Evolutionary conservation across 2,797 vertebrate genomes (phyloP), one percentile per base, ranked within the genome.

Genomic region (Gadopsis marmoratus): DNA sequence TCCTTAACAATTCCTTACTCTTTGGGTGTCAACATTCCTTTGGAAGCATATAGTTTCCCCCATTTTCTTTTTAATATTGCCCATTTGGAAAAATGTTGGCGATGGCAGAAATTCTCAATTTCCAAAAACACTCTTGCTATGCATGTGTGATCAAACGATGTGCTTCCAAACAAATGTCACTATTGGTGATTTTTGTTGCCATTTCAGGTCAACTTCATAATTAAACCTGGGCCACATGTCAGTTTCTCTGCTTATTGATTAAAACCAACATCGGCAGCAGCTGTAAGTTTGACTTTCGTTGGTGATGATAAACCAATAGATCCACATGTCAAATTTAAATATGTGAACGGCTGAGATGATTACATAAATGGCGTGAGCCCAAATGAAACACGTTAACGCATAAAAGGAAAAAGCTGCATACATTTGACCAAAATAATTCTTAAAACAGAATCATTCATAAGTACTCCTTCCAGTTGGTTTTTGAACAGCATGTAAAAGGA

Each of bases 11-110:
- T 88, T 94, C 83, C 92, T 96, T 94, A 95, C 94, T 97, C 95
- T 97, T 96, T 95, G 93, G 96, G 95, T 94, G 93, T 96, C 92
- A 93, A 97, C 95, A 94, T 93, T 97, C 94, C 94, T 96, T 96
- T 97, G 96, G 97, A 98, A 98, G 97, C 96, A 96, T 95, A 74
- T 67, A 5, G 31, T 88, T 81, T 79, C 72, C 79, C 70, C 11
- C 37, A 8, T 6, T 50, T 11, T 16, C 0, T 13, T 13, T n/a
- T 14, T 5, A 66, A 83, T 79, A 66, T 76, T 82, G 69, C 73
- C 81, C 61, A 66, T 83, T 79, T 84, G 63, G 77, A 63, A 85
- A 75, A 69, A 59, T 37, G 41, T 41, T 65, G 59, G 59, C 29
- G 62, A 59, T 59, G 43, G 10, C 8, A 17, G 10, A 82, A 62